phyloP scores from a whole-genome alignment of 2,888 invertebrate species.

The Eutolmus rufibarbis region DNA sequence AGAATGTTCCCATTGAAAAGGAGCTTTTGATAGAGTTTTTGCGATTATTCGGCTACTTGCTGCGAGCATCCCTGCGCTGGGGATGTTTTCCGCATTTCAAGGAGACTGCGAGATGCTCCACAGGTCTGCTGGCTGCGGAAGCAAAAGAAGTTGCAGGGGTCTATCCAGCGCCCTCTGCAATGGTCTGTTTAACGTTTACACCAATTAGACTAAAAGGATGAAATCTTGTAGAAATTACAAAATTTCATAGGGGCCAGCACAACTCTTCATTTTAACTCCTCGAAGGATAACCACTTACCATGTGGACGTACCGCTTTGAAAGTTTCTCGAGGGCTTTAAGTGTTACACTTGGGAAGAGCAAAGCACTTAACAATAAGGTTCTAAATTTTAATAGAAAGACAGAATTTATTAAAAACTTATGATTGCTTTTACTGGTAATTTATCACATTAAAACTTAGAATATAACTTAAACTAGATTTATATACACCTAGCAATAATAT shows the following conservation, averaged over 20 bases:
- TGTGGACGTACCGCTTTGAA: background rate
- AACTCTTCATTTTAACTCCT: background rate
- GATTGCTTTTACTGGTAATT: background rate
- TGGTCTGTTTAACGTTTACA: background rate
- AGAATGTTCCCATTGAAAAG: slow-evolving; percentile 19
- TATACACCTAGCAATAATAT: too few relatives aligned
- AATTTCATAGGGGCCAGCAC: background rate
- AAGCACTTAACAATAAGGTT: background rate
- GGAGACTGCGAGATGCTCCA: background rate
- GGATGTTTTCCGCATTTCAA: background rate
- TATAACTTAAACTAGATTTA: background rate
- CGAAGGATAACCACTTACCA: background rate
- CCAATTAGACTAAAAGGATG: background rate
- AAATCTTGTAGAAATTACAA: background rate
- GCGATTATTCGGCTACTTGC: background rate
- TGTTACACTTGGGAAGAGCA: background rate
- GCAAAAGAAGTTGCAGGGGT: background rate
- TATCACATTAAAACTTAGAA: background rate
- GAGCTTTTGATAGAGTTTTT: slow-evolving; percentile 14
- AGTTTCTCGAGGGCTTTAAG: background rate
- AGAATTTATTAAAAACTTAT: background rate
- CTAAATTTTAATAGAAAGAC: background rate
- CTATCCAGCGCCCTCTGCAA: background rate
- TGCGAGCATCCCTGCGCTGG: background rate
- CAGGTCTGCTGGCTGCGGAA: background rate